These are phyloP conservation scores for Cyphomyrus discorhynchus DNA, from an alignment of 2,113 vertebrate species.

Conservation along the genomic window DNA sequence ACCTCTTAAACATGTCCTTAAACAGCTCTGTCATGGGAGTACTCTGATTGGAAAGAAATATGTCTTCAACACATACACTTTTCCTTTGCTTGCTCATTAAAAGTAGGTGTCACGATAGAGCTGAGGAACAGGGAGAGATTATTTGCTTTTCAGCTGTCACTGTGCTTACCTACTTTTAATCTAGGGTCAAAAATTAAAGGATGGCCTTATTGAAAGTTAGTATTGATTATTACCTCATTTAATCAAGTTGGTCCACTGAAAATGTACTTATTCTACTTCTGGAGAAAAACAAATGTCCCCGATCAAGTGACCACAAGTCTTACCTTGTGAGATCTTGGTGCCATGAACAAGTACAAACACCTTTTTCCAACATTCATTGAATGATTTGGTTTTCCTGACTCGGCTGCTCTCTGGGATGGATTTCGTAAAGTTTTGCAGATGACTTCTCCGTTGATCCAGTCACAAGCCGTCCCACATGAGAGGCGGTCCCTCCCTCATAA, in stretches of 20 bases:
- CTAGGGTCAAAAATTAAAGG: background rate
- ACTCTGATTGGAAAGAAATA: background rate
- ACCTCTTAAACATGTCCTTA: background rate
- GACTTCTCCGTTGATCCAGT: background rate
- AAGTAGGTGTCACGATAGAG: background rate
- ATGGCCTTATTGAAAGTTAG: background rate
- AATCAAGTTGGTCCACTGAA: background rate
- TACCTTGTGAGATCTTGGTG: background rate
- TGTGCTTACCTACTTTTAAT: background rate
- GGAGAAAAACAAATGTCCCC: background rate
- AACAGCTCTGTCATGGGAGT: background rate
- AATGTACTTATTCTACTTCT: background rate
- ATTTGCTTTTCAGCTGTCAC: background rate
- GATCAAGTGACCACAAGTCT: background rate
- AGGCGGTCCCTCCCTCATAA: background rate
- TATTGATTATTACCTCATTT: background rate
- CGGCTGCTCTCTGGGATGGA: background rate
- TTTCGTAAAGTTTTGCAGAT: background rate
- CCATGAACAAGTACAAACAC: background rate
- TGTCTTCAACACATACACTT: background rate
- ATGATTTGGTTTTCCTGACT: background rate
- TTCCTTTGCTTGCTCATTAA: background rate
- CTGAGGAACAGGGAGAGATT: background rate
- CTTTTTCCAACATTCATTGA: background rate
- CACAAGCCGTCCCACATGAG: background rate